Evolutionary conservation across 2,888 invertebrate genomes (phyloP).

Genomic region (Amphipyra berbera): DNA sequence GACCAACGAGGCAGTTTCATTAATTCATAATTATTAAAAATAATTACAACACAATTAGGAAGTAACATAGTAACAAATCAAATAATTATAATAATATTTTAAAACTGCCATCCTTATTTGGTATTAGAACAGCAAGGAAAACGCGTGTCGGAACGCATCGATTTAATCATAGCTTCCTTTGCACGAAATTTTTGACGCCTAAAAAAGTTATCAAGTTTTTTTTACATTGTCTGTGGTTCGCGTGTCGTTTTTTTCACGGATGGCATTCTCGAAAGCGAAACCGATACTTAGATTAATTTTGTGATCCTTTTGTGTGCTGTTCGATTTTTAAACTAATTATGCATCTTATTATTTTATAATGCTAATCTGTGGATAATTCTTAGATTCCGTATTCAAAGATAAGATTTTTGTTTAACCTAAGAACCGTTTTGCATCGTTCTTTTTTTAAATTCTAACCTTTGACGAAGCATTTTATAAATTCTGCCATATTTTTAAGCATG

Average conservation of each 20-base stretch:
- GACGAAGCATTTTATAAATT: background rate
- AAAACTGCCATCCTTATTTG: constrained; percentile 42
- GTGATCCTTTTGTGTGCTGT: constrained; percentile 13
- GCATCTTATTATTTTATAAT: background rate
- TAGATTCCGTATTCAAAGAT: constrained; percentile 11
- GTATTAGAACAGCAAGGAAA: constrained; percentile 60
- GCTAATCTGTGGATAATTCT: constrained; percentile 9
- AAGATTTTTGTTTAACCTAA: background rate
- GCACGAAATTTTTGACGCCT: constrained; percentile 71
- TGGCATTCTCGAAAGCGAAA: constrained; percentile 62
- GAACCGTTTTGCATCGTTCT: background rate
- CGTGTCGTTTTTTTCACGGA: constrained; percentile 59
- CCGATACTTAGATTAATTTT: constrained; percentile 41
- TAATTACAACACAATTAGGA: constrained; percentile 1
- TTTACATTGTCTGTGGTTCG: constrained; percentile 64
- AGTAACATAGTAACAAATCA: background rate
- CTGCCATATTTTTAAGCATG: background rate
- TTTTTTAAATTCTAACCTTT: constrained; percentile 2
- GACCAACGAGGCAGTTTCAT: too few relatives aligned
- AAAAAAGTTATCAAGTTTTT: constrained; percentile 69
- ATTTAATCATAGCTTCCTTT: constrained; percentile 70
- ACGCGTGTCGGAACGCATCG: constrained; percentile 73
- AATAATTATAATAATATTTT: background rate
- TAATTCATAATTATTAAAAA: too few relatives aligned
- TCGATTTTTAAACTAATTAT: background rate